phyloP scores from a whole-genome alignment of 1,140 invertebrate genomes.

The Hylaeus anthracinus region DNA sequence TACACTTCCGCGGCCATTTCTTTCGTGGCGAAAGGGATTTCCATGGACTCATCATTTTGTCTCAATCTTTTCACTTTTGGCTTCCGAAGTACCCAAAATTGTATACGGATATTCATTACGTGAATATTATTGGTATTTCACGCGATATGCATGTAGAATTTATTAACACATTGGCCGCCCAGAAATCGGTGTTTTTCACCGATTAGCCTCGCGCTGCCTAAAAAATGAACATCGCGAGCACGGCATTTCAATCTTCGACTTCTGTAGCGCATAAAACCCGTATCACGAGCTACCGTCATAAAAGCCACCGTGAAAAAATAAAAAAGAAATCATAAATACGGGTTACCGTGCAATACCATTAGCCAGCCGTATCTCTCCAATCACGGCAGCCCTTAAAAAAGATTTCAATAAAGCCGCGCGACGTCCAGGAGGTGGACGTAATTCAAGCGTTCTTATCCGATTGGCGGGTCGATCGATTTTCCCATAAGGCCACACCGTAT shows the following conservation, averaged over 20 bases:
- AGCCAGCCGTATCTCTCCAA: conserved; percentile 32
- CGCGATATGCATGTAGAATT: too few relatives aligned
- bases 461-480: conserved; percentile 46
- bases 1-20: too few relatives aligned
- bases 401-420: conserved; percentile 44
- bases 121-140: too few relatives aligned
- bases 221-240: neutral
- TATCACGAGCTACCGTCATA: conserved; percentile 28
- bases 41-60: too few relatives aligned
- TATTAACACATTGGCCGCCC: too few relatives aligned
- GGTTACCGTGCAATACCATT: conserved; percentile 35
- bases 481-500: conserved; percentile 34
- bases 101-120: too few relatives aligned
- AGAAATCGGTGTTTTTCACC: neutral
- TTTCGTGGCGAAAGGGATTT: too few relatives aligned
- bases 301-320: neutral
- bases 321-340: conserved; percentile 41
- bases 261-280: conserved; percentile 8
- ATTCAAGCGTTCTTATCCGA: conserved; percentile 46
- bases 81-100: too few relatives aligned
- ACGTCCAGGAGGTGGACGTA: conserved; percentile 28
- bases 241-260: neutral
- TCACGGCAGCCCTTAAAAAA: conserved; percentile 37
- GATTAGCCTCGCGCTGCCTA: neutral
- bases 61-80: too few relatives aligned